These are phyloP conservation scores for Euthynnus affinis DNA, from an alignment of 2,797 vertebrate genomes.

Conservation along the genomic window DNA sequence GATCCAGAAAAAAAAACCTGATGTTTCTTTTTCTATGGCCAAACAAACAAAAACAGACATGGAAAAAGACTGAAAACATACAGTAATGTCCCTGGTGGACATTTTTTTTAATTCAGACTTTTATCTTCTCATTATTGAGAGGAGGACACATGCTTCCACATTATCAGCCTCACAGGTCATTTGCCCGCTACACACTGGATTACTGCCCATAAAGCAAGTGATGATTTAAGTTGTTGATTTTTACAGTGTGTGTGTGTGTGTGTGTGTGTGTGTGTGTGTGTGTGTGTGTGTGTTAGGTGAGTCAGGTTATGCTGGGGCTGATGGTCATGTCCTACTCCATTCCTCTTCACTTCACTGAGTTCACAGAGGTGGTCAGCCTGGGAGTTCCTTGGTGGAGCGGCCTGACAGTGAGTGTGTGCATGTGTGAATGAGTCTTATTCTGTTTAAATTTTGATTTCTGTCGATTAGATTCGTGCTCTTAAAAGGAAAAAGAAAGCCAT, in stretches of 20 bases:
- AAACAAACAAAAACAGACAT: no score
- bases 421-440: neutral
- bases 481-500: neutral
- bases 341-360: slow-evolving; percentile 71
- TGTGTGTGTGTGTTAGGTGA: slow-evolving; percentile 69
- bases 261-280: slow-evolving; percentile 25
- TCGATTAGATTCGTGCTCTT: neutral
- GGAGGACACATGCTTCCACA: no score
- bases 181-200: no score
- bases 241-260: slow-evolving; percentile 1
- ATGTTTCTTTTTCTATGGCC: no score
- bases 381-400: slow-evolving; percentile 86
- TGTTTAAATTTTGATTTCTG: neutral
- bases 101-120: no score
- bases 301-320: slow-evolving; percentile 84
- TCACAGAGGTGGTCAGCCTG: slow-evolving; percentile 74
- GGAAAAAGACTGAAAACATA: no score
- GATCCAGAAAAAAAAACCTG: no score
- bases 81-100: no score
- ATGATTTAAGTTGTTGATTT: neutral
- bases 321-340: slow-evolving; percentile 83
- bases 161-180: no score
- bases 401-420: slow-evolving; percentile 67
- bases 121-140: no score
- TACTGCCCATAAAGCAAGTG: neutral